These are phyloP conservation scores for Perca fluviatilis DNA, from an alignment of 2,113 vertebrate species.

Conservation along the genomic window DNA sequence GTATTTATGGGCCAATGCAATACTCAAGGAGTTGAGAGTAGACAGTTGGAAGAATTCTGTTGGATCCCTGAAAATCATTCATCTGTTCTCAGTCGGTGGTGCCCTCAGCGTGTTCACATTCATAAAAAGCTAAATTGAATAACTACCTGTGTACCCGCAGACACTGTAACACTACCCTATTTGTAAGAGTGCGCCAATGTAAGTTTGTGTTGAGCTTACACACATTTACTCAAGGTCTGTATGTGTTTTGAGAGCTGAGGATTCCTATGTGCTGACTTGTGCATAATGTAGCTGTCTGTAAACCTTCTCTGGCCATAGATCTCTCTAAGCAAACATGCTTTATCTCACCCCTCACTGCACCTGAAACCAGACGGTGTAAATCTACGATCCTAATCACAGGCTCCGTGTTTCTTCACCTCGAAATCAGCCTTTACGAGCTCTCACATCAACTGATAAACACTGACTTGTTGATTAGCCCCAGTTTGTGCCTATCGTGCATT, in stretches of 20 bases:
- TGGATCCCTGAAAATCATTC: constrained; percentile 37
- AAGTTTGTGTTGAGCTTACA: constrained; percentile 14
- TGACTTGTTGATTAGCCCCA: constrained; percentile 23
- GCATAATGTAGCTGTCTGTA: constrained; percentile 67
- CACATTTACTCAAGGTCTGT: constrained; percentile 27
- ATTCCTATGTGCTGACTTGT: constrained; percentile 43
- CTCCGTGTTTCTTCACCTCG: constrained; percentile 27
- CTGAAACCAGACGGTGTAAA: constrained; percentile 79
- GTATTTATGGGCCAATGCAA: constrained; percentile 60
- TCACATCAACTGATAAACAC: constrained; percentile 42
- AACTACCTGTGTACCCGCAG: not conserved
- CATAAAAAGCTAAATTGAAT: constrained; percentile 34
- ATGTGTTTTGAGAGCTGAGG: constrained; percentile 41
- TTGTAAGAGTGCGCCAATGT: not conserved
- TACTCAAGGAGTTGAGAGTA: constrained; percentile 31
- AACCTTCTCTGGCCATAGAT: constrained; percentile 84
- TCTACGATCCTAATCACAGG: constrained; percentile 70
- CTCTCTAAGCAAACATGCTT: constrained; percentile 85
- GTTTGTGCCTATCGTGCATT: not conserved
- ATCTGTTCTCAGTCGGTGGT: constrained; percentile 35
- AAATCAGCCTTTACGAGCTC: constrained; percentile 39
- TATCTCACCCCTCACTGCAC: constrained; percentile 88
- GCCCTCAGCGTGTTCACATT: constrained; percentile 27
- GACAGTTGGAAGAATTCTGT: constrained; percentile 30
- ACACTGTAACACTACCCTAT: not conserved